Evolutionary conservation across 2,888 invertebrate species (phyloP).

Genomic region (Papilio elwesi): DNA sequence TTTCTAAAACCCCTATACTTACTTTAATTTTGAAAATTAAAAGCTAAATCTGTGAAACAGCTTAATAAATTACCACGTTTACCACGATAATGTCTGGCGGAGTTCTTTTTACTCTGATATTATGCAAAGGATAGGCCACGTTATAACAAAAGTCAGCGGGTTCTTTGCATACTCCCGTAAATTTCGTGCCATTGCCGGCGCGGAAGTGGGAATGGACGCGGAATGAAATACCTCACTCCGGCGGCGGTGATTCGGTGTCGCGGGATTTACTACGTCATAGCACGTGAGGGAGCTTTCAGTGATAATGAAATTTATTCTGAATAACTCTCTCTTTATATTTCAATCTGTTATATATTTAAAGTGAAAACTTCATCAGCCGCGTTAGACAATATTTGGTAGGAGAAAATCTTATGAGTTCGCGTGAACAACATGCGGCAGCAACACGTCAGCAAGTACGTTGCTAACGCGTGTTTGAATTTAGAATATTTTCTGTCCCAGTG

Average conservation of each 20-base stretch:
- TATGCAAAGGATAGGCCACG: constrained; percentile 9
- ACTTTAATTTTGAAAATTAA: neutral
- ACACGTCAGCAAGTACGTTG: too few relatives aligned
- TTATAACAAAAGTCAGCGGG: constrained; percentile 31
- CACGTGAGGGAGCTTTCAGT: neutral
- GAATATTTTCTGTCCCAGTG: too few relatives aligned
- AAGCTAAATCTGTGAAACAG: neutral
- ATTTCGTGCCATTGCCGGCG: constrained; percentile 21
- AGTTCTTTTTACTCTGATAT: constrained; percentile 24
- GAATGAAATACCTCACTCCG: constrained; percentile 27
- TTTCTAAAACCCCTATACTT: neutral
- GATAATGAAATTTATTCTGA: neutral
- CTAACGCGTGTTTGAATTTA: too few relatives aligned
- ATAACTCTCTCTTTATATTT: neutral
- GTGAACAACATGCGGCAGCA: too few relatives aligned
- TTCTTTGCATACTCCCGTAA: constrained; percentile 31
- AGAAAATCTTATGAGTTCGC: too few relatives aligned
- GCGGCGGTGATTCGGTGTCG: constrained; percentile 21
- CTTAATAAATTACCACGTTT: neutral
- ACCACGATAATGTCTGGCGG: neutral
- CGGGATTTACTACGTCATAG: constrained; percentile 3
- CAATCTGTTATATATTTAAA: neutral
- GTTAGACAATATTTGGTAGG: too few relatives aligned
- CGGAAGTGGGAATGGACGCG: constrained; percentile 30
- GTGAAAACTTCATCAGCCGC: too few relatives aligned